These are phyloP conservation scores for Euwallacea fornicatus DNA, from an alignment of 1,140 invertebrate species.

Conservation along the genomic window DNA sequence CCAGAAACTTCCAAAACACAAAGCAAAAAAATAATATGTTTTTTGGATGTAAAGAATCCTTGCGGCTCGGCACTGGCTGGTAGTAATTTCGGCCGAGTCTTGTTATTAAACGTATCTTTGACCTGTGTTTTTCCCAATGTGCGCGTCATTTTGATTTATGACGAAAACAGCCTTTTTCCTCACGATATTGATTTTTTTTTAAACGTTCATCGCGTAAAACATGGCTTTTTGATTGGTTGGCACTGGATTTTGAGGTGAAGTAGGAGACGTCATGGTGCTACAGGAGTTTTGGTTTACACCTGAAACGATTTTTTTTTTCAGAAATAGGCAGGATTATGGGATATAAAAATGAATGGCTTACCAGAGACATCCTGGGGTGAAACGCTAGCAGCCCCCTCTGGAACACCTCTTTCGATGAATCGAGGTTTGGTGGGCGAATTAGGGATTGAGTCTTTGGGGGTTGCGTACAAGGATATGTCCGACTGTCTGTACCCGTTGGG, in stretches of 20 bases:
- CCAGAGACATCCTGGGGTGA: constrained; percentile 57
- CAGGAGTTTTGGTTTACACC: constrained; percentile 47
- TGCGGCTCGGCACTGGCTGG: no score
- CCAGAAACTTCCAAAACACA: no score
- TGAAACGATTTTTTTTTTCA: not conserved
- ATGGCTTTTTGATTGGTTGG: constrained; percentile 54
- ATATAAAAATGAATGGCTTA: constrained; percentile 8
- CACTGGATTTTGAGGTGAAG: constrained; percentile 50
- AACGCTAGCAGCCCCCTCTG: constrained; percentile 64
- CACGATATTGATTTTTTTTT: constrained; percentile 43
- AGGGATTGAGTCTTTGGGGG: constrained; percentile 51
- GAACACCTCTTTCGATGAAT: constrained; percentile 63
- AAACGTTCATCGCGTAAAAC: constrained; percentile 65
- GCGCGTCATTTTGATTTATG: not conserved
- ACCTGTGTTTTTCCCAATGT: no score
- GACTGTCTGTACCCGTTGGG: constrained; percentile 52
- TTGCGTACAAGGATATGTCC: constrained; percentile 50
- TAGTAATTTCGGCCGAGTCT: no score
- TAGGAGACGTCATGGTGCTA: constrained; percentile 56
- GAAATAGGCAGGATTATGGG: constrained; percentile 1
- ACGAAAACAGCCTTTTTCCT: constrained; percentile 25
- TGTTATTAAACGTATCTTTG: no score
- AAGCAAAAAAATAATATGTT: no score
- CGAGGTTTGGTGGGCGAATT: constrained; percentile 54
- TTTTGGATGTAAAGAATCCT: no score